phyloP scores from a whole-genome alignment of 2,888 invertebrate genomes.

The Ryuthela nishihirai region DNA sequence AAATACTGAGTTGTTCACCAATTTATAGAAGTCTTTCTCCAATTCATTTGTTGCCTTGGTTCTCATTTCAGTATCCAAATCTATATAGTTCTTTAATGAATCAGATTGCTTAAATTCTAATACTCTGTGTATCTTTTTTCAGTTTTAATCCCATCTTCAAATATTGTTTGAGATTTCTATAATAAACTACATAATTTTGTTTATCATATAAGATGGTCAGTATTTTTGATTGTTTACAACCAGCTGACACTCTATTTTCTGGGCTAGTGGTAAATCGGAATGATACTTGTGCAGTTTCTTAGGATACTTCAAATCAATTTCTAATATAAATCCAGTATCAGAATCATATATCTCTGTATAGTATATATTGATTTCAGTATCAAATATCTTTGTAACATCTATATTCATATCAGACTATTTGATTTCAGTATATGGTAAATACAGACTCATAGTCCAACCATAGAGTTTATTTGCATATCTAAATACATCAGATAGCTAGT shows the following conservation, averaged over 20 bases:
- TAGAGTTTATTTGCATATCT: constrained; percentile 41
- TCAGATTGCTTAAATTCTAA: constrained; percentile 16
- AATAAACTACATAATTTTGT: constrained; percentile 41
- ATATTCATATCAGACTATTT: constrained; percentile 1
- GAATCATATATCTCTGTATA: no score
- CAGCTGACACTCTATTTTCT: constrained; percentile 8
- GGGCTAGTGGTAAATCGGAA: constrained; percentile 33
- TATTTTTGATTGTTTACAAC: constrained; percentile 16
- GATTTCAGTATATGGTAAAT: constrained; percentile 22
- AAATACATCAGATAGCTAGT: no score
- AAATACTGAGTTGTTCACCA: constrained; percentile 48
- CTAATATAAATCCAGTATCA: constrained; percentile 10
- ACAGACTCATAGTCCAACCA: constrained; percentile 26
- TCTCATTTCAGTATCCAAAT: constrained; percentile 36
- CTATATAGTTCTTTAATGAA: constrained; percentile 31
- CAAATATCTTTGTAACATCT: not conserved
- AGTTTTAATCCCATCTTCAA: constrained; percentile 41
- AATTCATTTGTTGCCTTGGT: constrained; percentile 46
- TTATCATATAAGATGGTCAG: constrained; percentile 34
- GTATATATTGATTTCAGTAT: no score
- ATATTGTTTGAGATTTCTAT: constrained; percentile 41
- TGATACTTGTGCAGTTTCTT: not conserved
- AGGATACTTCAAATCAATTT: constrained; percentile 9
- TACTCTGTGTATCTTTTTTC: constrained; percentile 41
- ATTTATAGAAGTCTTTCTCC: constrained; percentile 50